Conservation (phyloP, 2,113 vertebrate species). For the Anoplopoma fimbria region DNA sequence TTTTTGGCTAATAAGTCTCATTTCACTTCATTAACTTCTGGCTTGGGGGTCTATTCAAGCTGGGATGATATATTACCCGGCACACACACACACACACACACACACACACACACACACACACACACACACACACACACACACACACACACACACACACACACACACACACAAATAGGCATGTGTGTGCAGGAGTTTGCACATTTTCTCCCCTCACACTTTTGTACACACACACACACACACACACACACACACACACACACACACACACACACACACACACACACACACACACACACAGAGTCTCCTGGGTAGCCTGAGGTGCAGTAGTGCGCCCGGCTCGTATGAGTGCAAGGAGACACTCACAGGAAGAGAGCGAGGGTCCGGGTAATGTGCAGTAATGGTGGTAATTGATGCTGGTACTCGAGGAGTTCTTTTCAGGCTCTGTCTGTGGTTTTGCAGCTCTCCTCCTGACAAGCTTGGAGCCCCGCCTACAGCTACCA, state of each 20-base stretch:
- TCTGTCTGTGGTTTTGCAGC: slow-evolving; percentile 44
- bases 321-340: slow-evolving; percentile 37
- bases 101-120: slow-evolving; percentile 24
- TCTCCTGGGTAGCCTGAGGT: slow-evolving; percentile 66
- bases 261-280: too few relatives aligned
- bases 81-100: slow-evolving; percentile 55
- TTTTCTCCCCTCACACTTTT: slow-evolving; percentile 2
- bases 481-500: slow-evolving; percentile 21
- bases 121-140: slow-evolving; percentile 56
- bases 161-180: slow-evolving; percentile 17
- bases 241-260: background rate
- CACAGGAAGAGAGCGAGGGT: slow-evolving; percentile 72
- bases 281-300: background rate
- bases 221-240: background rate
- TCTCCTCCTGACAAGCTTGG: slow-evolving; percentile 29
- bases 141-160: slow-evolving; percentile 55
- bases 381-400: slow-evolving; percentile 72
- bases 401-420: slow-evolving; percentile 75
- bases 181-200: slow-evolving; percentile 21
- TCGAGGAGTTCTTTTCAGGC: slow-evolving; percentile 50
- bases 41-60: slow-evolving; percentile 82
- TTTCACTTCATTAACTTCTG: slow-evolving; percentile 87
- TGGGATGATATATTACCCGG: slow-evolving; percentile 81
- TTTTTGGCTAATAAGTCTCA: slow-evolving; percentile 86
- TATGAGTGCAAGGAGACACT: slow-evolving; percentile 57